Evolutionary conservation across 2,797 vertebrate genomes (phyloP), one percentile per base, ranked within the genome.

Genomic region (Myotis findleyi): DNA sequence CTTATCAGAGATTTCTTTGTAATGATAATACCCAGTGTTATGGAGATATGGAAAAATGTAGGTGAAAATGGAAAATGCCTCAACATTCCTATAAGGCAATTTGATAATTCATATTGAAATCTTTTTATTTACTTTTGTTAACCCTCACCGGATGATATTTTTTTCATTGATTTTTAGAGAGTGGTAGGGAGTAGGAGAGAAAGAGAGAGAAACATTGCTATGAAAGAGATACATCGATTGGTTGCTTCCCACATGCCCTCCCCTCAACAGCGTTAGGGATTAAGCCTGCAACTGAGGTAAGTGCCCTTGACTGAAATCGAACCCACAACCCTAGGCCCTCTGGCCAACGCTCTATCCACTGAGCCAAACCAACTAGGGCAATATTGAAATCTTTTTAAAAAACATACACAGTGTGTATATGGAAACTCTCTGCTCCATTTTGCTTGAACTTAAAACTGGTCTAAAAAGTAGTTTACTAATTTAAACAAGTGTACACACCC

Each of bases 381-480:
- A 55, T 55, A 20, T 9, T 20, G 53, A 55, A 55, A 55, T 55
- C 53, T 55, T 55, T 55, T 59, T 27, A 5, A 25, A 51, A 83
- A 92, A 33, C 33, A 5, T 49, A 14, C 1, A 77, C 13, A 9
- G 16, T 75, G 14, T 4, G 21, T 3, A 16, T 13, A 53, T 21
- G 30, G 23, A 14, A 57, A 75, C 14, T 8, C 53, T 92, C 82
- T 89, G 17, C 25, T 71, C 76, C 14, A 20, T 44, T 80, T 88
- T 87, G 38, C 20, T 83, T 64, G 62, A 87, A 82, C 4, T 5
- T 76, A 87, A 93, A 93, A 77, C 17, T 44, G 17, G 17, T 30
- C 84, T 84, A 72, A 68, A 71, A 87, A 93, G 66, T 44, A 44
- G 62, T 14, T 57, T 85, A 73, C 64, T 71, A 62, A 85, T 69